phyloP scores from a whole-genome alignment of 2,797 vertebrate species.

The Leptatherina wallacei region DNA sequence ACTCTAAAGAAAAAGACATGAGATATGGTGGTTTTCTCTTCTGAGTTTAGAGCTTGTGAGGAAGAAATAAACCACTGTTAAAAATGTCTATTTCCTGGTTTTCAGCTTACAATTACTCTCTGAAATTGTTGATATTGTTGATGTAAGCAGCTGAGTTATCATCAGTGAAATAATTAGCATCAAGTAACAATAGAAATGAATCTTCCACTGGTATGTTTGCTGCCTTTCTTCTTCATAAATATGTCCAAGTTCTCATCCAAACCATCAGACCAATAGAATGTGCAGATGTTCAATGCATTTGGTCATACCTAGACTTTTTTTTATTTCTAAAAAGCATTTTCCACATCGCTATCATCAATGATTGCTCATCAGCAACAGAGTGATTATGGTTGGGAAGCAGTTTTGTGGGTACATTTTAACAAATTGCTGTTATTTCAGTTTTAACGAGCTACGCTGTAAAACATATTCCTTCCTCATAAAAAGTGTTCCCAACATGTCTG shows the following conservation, averaged over 20 bases:
- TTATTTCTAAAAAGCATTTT: not conserved
- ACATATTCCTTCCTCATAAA: conserved; percentile 42
- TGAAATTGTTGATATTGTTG: conserved; percentile 39
- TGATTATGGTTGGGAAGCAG: not conserved
- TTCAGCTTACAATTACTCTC: conserved; percentile 42
- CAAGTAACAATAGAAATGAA: conserved; percentile 50
- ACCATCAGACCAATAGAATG: not conserved
- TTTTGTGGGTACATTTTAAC: conserved; percentile 5
- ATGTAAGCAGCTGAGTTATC: conserved; percentile 57
- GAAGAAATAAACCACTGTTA: conserved; percentile 45
- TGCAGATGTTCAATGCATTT: not conserved
- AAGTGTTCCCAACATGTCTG: conserved; percentile 47
- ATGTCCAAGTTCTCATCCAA: conserved; percentile 22
- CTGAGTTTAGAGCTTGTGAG: conserved; percentile 21
- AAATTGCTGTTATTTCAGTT: conserved; percentile 34
- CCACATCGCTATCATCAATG: conserved; percentile 15
- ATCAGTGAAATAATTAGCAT: conserved; percentile 58
- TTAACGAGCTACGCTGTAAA: conserved; percentile 54
- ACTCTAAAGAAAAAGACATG: conserved; percentile 17
- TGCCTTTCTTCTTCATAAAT: conserved; percentile 48
- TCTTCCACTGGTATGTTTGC: conserved; percentile 37
- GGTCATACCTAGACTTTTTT: not conserved
- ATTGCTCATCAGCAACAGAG: conserved; percentile 15
- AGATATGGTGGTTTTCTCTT: conserved; percentile 31
- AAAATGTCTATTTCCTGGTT: conserved; percentile 21